Evolutionary conservation across 2,888 invertebrate genomes (phyloP), one percentile per base, ranked within the genome.

Genomic region (Lycophotia porphyrea): DNA sequence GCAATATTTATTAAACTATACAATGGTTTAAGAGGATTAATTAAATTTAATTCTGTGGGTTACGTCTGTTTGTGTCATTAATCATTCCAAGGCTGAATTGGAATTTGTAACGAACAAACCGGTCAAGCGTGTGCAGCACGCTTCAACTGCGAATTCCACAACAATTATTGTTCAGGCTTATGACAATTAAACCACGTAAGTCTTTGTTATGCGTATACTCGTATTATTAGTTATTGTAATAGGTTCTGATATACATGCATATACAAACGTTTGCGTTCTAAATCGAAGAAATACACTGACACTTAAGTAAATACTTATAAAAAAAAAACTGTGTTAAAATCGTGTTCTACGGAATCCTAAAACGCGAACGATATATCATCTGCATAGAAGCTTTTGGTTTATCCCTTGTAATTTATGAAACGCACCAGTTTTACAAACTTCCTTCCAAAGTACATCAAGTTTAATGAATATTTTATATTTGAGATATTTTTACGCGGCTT

Each of bases 331-430:
- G 11, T 63, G 5, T 42, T 36, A 42, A 49, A 64, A 65, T 73
- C 61, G 61, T 65, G 55, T 69, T 58, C 58, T 39, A 64, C 75
- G 64, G 74, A 79, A 81, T 77, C 47, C 73, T 75, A 71, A 87
- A 72, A 63, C 65, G 75, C 73, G 63, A n/a, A 44, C 75, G 55
- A 85, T 84, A 82, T 68, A 85, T 85, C 75, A 84, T 85, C 65
- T 87, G 70, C 71, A 74, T 71, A 77, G 76, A 74, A 55, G 79
- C 75, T 80, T 85, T 76, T 60, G 76, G 76, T 78, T 82, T 74
- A 72, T 80, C 76, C 79, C 69, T 65, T 66, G 63, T 80, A 76
- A 85, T 85, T 85, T 85, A 85, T 85, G 76, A 71, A 87, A 87
- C 74, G 67, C 49, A 76, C 69, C 82, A 72, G 71, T 70, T 82